Conservation (phyloP, 64 coral and sea anemone species). For the Montipora sp. region DNA sequence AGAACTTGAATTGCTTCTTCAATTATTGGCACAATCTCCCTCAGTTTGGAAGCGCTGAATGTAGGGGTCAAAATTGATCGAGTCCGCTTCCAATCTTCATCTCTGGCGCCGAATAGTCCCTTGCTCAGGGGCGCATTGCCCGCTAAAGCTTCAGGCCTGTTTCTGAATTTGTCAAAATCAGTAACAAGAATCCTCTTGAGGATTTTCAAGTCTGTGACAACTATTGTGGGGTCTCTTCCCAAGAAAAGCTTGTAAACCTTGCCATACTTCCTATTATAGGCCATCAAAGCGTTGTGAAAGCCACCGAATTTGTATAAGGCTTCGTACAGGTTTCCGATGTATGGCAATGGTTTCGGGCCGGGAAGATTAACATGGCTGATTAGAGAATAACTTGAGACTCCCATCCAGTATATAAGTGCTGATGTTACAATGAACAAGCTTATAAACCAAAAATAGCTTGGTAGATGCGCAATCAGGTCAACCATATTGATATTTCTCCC, state of each 20-base stretch:
- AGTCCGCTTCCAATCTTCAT: conserved; percentile 17
- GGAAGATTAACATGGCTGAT: conserved; percentile 32
- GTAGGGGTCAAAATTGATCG: conserved; percentile 37
- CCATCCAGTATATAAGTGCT: conserved; percentile 52
- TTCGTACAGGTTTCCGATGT: conserved; percentile 51
- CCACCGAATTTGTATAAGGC: conserved; percentile 38
- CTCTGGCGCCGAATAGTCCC: conserved; percentile 14
- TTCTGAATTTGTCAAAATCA: conserved; percentile 67
- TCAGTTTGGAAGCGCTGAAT: conserved; percentile 38
- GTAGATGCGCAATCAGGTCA: background rate
- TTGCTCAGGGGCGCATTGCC: background rate
- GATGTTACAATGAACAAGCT: background rate
- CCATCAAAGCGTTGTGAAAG: conserved; percentile 43
- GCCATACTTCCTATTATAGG: conserved; percentile 52
- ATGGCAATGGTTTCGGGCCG: conserved; percentile 56
- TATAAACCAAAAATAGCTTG: background rate
- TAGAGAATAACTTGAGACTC: conserved; percentile 36
- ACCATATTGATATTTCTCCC: background rate
- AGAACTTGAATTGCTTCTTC: conserved; percentile 29
- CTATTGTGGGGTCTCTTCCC: conserved; percentile 40
- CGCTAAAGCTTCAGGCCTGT: conserved; percentile 36
- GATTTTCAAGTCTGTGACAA: conserved; percentile 58
- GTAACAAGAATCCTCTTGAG: conserved; percentile 46
- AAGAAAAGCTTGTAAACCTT: conserved; percentile 59
- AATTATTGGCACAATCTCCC: conserved; percentile 38